phyloP scores from a whole-genome alignment of 1,140 invertebrate genomes.

The Drusus annulatus region DNA sequence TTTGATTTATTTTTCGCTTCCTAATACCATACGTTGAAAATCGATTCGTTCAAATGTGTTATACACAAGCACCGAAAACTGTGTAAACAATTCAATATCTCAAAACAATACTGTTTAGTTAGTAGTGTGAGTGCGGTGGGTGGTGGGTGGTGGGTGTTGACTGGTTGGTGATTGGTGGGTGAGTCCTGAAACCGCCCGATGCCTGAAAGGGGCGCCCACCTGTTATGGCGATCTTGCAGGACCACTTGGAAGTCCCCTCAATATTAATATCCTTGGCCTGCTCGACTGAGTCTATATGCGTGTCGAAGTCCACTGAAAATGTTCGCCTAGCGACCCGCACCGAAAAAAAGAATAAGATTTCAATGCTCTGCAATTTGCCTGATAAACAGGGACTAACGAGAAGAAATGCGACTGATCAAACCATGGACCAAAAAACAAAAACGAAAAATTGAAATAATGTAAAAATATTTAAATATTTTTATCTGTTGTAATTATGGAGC shows the following conservation, averaged over 20 bases:
- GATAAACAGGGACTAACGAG: background rate
- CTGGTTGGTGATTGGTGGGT: background rate
- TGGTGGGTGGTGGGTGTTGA: background rate
- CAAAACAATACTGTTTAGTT: slow-evolving; percentile 18
- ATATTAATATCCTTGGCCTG: slow-evolving; percentile 97
- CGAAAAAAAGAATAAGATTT: slow-evolving; percentile 54
- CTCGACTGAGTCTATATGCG: slow-evolving; percentile 98
- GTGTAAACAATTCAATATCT: background rate
- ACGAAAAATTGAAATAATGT: background rate
- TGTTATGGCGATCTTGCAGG: slow-evolving; percentile 99
- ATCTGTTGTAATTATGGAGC: no score
- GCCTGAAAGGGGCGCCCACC: slow-evolving; percentile 73
- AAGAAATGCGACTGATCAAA: background rate
- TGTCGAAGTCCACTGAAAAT: slow-evolving; percentile 98
- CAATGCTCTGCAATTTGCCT: slow-evolving; percentile 43
- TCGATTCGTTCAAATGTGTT: no score
- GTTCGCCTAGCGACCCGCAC: slow-evolving; percentile 80
- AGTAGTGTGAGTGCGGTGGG: slow-evolving; percentile 2
- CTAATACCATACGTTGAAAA: no score
- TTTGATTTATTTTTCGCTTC: no score
- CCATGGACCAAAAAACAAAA: no score
- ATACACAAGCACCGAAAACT: no score
- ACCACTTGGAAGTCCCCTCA: slow-evolving; percentile 99
- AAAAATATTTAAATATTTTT: no score
- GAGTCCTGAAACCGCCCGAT: no score